phyloP scores from a whole-genome alignment of 2,797 vertebrate genomes.

The Malacoctenus gilli region DNA sequence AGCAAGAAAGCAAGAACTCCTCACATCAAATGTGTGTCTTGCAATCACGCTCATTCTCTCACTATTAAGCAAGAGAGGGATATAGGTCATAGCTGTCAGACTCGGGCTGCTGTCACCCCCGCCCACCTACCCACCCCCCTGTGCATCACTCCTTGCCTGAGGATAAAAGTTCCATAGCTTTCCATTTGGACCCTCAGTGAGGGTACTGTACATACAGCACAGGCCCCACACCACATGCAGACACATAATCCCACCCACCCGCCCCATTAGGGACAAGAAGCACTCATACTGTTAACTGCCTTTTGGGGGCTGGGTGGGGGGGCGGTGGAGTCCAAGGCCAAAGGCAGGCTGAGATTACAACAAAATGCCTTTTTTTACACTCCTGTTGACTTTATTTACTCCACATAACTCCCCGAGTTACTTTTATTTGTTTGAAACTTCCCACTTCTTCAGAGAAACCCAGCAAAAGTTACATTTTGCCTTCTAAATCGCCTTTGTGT shows the following conservation, averaged over 20 bases:
- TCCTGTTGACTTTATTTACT: constrained; percentile 22
- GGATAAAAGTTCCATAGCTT: constrained; percentile 90
- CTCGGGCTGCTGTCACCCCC: constrained; percentile 86
- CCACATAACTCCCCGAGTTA: constrained; percentile 9
- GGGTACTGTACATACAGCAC: constrained; percentile 83
- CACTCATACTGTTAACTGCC: constrained; percentile 86
- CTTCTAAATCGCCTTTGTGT: constrained; percentile 53
- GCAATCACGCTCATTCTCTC: constrained; percentile 50
- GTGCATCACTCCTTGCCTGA: constrained; percentile 81
- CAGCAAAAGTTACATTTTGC: constrained; percentile 59
- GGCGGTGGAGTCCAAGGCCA: constrained; percentile 69
- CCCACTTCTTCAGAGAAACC: constrained; percentile 48
- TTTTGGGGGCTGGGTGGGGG: too few relatives aligned
- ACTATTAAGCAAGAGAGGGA: constrained; percentile 68
- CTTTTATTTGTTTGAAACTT: constrained; percentile 39
- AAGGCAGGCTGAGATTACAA: constrained; percentile 62
- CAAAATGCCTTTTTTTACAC: constrained; percentile 9
- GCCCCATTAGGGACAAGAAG: constrained; percentile 85
- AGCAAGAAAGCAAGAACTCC: too few relatives aligned
- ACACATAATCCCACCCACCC: constrained; percentile 64
- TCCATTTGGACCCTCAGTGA: constrained; percentile 89
- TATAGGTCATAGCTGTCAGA: constrained; percentile 97
- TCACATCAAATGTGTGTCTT: constrained; percentile 49
- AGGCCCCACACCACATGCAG: constrained; percentile 27
- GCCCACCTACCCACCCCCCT: constrained; percentile 81